phyloP scores from a whole-genome alignment of 2,797 vertebrate species.

The Heterohyrax brucei region DNA sequence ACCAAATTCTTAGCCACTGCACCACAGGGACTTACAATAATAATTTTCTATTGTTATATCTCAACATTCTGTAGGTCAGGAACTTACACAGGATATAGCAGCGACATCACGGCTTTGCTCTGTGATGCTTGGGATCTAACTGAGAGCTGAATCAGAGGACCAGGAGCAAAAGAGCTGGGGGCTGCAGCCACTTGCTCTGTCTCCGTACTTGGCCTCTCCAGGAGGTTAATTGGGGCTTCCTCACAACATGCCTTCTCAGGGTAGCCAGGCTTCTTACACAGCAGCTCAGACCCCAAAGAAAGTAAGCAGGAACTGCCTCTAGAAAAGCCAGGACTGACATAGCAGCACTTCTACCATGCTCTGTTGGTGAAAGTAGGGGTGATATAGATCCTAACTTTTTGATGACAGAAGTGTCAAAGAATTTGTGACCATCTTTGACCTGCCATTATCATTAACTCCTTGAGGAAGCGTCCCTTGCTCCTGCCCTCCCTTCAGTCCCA shows the following conservation, averaged over 20 bases:
- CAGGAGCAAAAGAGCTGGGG: too few species aligned
- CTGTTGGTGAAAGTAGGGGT: too few species aligned
- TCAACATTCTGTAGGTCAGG: background rate
- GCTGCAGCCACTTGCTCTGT: accelerated
- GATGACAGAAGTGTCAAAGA: background rate
- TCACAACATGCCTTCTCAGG: background rate
- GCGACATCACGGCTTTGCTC: background rate
- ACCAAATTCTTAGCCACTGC: too few species aligned
- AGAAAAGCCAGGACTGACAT: background rate
- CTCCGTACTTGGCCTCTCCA: background rate
- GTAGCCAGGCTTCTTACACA: accelerated
- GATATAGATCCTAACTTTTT: background rate
- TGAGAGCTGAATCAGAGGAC: background rate
- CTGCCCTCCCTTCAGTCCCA: background rate
- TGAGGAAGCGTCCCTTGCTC: background rate
- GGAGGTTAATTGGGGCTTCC: background rate
- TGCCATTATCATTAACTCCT: background rate
- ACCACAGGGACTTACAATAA: background rate
- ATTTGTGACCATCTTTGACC: background rate
- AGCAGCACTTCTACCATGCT: too few species aligned
- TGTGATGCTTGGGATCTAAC: background rate
- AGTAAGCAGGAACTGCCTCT: background rate
- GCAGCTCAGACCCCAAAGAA: background rate
- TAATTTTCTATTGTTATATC: background rate
- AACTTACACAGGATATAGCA: background rate